A percentile compares a stretch with the other conserved stretches of the same genome.
Conservation (phyloP, 2,113 vertebrate genomes). For the Callorhinus ursinus region DNA sequence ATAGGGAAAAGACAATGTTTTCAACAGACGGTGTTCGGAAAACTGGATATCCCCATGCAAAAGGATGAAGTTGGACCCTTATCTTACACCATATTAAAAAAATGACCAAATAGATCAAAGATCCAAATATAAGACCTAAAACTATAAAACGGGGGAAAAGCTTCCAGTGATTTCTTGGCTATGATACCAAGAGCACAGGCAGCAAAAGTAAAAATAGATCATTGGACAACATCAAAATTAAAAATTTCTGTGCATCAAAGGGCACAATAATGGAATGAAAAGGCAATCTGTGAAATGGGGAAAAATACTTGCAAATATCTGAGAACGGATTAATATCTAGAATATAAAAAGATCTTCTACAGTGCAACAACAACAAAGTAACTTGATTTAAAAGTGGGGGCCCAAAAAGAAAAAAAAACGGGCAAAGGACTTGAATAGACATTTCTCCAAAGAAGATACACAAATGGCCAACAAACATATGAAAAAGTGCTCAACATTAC, state of each 20-base stretch:
- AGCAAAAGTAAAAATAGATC: constrained; percentile 1
- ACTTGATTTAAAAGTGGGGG: not conserved
- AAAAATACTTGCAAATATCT: not conserved
- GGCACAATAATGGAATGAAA: not conserved
- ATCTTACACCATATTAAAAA: not conserved
- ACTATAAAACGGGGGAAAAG: not conserved
- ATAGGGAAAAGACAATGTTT: not conserved
- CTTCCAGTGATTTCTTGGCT: constrained; percentile 14
- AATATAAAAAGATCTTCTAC: not conserved
- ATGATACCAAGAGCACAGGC: not conserved
- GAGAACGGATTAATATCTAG: not conserved
- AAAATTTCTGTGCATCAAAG: not conserved
- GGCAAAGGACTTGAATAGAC: not conserved
- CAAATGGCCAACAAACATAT: not conserved
- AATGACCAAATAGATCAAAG: not conserved
- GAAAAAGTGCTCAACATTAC: not conserved
- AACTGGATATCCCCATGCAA: not conserved
- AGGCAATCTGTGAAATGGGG: not conserved
- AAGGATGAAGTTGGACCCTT: not conserved
- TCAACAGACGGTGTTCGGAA: not conserved
- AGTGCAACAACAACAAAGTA: not conserved
- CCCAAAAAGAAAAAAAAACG: not conserved
- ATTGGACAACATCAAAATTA: not conserved
- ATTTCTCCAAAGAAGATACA: not conserved
- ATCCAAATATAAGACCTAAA: not conserved